A percentile compares a stretch with the other conserved stretches of the same genome.
These are phyloP conservation scores for Drosophila quasianomalipes DNA, from an alignment of 2,888 invertebrate genomes.

Conservation along the genomic window DNA sequence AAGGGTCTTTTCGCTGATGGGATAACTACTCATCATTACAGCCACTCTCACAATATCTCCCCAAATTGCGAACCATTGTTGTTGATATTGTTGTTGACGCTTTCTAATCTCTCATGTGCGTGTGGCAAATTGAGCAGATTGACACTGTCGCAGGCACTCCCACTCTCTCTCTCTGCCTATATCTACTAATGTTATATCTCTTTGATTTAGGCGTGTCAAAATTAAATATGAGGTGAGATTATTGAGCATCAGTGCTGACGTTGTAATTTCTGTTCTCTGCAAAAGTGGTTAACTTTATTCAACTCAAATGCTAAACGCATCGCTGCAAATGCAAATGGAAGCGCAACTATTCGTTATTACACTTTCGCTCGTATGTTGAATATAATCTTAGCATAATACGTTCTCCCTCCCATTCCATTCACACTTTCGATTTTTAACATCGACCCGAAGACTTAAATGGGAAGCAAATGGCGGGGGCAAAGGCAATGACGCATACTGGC, in stretches of 20 bases:
- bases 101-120: background rate
- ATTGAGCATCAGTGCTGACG: background rate
- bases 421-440: constrained; percentile 79
- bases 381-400: constrained; percentile 33
- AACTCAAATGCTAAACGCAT: background rate
- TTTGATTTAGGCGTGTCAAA: background rate
- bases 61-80: background rate
- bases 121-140: background rate
- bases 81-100: background rate
- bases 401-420: constrained; percentile 43
- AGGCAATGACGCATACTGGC: constrained; percentile 21
- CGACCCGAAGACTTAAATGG: constrained; percentile 49
- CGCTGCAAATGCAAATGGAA: constrained; percentile 10
- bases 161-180: background rate
- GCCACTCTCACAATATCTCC: background rate
- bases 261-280: background rate
- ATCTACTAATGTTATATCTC: background rate
- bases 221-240: too few species aligned
- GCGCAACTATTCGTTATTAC: background rate
- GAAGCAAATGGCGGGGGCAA: constrained; percentile 43
- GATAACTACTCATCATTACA: background rate
- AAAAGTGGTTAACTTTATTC: background rate
- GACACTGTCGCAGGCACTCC: background rate
- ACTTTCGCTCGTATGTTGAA: constrained; percentile 46
- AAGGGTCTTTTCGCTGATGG: background rate